Conservation (phyloP, 2,888 invertebrate genomes). For the Volucella bombylans region DNA sequence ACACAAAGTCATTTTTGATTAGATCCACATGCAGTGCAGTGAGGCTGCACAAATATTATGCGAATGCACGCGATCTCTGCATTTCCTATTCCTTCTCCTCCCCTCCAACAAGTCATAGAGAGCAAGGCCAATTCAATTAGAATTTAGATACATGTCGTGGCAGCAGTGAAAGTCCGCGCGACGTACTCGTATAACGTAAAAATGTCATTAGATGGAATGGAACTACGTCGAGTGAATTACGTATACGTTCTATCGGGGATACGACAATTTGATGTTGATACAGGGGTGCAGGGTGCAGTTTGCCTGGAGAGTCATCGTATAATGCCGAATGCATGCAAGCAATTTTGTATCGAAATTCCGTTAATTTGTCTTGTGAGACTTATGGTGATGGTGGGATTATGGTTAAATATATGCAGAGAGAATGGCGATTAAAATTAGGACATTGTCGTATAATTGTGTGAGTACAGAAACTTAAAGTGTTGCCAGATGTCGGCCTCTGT, state of each 20-base stretch:
- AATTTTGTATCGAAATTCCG: neutral
- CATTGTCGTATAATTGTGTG: too few relatives aligned
- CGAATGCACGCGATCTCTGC: slow-evolving; percentile 59
- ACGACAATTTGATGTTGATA: neutral
- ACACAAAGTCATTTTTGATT: slow-evolving; percentile 29
- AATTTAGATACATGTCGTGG: slow-evolving; percentile 29
- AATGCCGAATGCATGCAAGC: neutral
- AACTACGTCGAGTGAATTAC: slow-evolving; percentile 30
- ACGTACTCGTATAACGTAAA: slow-evolving; percentile 16
- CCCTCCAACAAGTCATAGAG: too few relatives aligned
- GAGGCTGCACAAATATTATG: slow-evolving; percentile 52
- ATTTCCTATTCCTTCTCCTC: neutral
- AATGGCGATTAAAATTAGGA: slow-evolving; percentile 2
- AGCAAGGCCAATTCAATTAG: slow-evolving; percentile 13
- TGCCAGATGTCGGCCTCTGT: too few relatives aligned
- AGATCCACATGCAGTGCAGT: slow-evolving; percentile 6
- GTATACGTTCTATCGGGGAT: slow-evolving; percentile 26
- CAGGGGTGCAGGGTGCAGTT: too few relatives aligned
- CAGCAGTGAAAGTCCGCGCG: slow-evolving; percentile 53
- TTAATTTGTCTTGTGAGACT: neutral
- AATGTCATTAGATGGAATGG: slow-evolving; percentile 57
- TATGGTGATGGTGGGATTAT: neutral
- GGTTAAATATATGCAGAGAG: neutral
- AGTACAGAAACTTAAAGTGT: too few relatives aligned
- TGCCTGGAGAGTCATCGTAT: too few relatives aligned